Evolutionary conservation across 1,140 invertebrate species (phyloP), one percentile per base, ranked within the genome.

Genomic region (Onthophagus taurus): DNA sequence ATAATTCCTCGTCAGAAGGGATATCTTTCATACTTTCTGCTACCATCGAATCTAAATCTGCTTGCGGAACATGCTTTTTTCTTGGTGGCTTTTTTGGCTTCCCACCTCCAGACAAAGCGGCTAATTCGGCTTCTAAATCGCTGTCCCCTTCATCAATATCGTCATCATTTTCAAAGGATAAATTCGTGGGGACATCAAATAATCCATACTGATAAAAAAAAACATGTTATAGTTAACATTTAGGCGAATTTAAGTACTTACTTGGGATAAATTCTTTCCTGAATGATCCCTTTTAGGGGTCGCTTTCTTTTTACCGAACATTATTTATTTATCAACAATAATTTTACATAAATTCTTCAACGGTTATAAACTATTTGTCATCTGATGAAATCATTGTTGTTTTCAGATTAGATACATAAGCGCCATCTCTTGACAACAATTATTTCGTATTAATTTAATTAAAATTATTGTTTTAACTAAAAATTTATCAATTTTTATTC

Each of bases 121-220:
- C 73, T 37, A 93, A 65, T 65, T 95, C 89, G 16, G 86, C 86
- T 65, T 94, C 89, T 17, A 93, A 68, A 57, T 89, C 87, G 46
- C 79, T 80, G 58, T 92, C 85, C 1, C 63, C 72, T 55, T 79
- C 78, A 51, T 73, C 69, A 49, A 72, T 60, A 14, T 65, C 68
- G 44, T 74, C 68, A 53, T 75, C 72, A 31, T 70, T 68, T 49
- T 59, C 57, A 8, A 64, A 37, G 13, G 46, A 45, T 3, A 81
- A 70, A 49, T 74, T 68, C 44, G 76, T 72, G 36, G 79, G 75
- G 31, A 87, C 74, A 66, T 84, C 78, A 57, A 86, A 74, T 46
- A 89, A 68, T 9, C 84, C 85, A 72, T 78, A 83, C 84, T 86
- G 55, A 50, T 54, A 51, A 58, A 48, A 35, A 49, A n/a, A n/a